Evolutionary conservation across 2,888 invertebrate genomes (phyloP).

Genomic region (Drosophila colorata): DNA sequence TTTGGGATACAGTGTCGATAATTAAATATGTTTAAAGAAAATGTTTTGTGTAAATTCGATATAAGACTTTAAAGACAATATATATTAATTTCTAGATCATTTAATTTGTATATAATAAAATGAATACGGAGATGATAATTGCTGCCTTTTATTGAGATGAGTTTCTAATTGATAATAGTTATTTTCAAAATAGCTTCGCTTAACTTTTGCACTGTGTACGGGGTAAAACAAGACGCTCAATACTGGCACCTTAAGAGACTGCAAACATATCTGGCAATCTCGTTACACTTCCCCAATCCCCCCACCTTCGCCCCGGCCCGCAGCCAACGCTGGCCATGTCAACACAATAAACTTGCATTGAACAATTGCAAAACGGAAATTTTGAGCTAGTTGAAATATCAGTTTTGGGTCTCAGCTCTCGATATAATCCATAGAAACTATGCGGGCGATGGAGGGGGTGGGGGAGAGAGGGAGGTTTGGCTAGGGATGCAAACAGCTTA

Average conservation of each 20-base stretch:
- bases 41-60: too few species aligned
- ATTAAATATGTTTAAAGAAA: too few species aligned
- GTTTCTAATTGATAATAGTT: too few species aligned
- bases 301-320: neutral
- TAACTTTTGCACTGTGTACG: neutral
- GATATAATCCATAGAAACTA: conserved; percentile 14
- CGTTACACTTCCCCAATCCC: neutral
- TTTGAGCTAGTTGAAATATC: conserved; percentile 2
- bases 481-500: conserved; percentile 21
- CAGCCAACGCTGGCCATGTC: neutral
- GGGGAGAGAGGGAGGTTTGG: neutral
- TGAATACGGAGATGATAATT: too few species aligned
- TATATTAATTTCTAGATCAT: too few species aligned
- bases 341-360: conserved; percentile 9
- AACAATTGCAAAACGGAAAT: conserved; percentile 11
- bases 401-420: neutral
- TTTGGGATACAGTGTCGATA: too few species aligned
- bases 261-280: neutral
- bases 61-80: too few species aligned
- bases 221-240: neutral
- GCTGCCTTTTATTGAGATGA: too few species aligned
- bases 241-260: neutral
- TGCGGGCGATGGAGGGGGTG: too few species aligned
- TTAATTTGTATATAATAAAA: too few species aligned
- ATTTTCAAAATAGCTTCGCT: neutral